phyloP scores from a whole-genome alignment of 2,113 vertebrate genomes.

The Brachyhypopomus occidentalis region DNA sequence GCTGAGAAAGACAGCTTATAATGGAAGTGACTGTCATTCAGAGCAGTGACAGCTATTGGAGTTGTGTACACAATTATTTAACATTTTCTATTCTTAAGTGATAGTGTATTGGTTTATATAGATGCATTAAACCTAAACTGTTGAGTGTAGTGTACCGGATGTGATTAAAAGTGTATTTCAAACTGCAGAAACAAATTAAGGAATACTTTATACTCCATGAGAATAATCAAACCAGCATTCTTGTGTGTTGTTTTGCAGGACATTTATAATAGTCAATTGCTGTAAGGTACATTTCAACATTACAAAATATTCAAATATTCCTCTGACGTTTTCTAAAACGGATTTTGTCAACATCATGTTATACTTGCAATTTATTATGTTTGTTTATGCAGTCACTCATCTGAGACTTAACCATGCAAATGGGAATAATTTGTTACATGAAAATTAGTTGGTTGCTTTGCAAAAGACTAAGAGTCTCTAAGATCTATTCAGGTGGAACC shows the following conservation, averaged over 20 bases:
- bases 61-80: conserved; percentile 11
- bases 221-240: conserved; percentile 28
- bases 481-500: conserved; percentile 1
- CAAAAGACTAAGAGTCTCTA: conserved; percentile 9
- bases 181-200: conserved; percentile 17
- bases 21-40: conserved; percentile 1
- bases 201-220: conserved; percentile 11
- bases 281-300: conserved; percentile 7
- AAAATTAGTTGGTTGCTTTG: conserved; percentile 12
- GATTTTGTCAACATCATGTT: conserved; percentile 21
- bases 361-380: conserved; percentile 33
- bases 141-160: conserved; percentile 14
- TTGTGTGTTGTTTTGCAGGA: conserved; percentile 4
- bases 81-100: conserved; percentile 6
- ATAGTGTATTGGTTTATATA: conserved; percentile 31
- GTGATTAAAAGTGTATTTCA: conserved; percentile 6
- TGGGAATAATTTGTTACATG: not conserved
- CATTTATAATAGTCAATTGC: conserved; percentile 11
- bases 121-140: conserved; percentile 21
- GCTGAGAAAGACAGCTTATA: conserved; percentile 1
- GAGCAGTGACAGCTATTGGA: conserved; percentile 5
- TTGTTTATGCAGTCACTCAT: conserved; percentile 43
- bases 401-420: conserved; percentile 32
- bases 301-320: conserved; percentile 28
- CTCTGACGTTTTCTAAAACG: conserved; percentile 17